Conservation (phyloP, 2,113 vertebrate species). For the Rhinolophus ferrumequinum region DNA sequence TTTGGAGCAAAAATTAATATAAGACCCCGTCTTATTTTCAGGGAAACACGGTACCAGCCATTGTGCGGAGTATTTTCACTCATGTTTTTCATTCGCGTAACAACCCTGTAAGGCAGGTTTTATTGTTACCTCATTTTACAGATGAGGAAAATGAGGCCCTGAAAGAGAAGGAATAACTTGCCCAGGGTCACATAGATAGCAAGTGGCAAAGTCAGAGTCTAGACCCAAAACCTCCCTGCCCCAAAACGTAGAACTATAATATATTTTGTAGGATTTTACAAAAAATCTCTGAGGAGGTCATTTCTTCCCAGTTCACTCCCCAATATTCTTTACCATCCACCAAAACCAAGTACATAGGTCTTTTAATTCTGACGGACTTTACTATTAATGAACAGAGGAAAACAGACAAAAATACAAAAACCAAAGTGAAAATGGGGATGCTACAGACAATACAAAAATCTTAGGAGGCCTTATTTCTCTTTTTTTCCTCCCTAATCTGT, state of each 20-base stretch:
- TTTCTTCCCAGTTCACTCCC: neutral
- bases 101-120: neutral
- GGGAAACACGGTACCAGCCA: neutral
- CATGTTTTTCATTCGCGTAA: neutral
- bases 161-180: constrained; percentile 1
- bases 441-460: neutral
- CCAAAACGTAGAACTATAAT: neutral
- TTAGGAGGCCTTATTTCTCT: neutral
- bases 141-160: neutral
- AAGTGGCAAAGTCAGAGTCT: neutral
- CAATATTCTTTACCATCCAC: neutral
- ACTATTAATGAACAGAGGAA: neutral
- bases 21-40: no score
- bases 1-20: no score
- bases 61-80: neutral
- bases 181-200: neutral
- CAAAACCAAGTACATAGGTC: neutral
- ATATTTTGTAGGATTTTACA: constrained; percentile 1
- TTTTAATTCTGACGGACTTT: neutral
- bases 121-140: constrained; percentile 17
- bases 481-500: neutral
- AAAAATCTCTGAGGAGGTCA: neutral
- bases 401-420: constrained; percentile 12
- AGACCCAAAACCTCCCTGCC: neutral
- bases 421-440: neutral